Evolutionary conservation across 2,888 invertebrate species (phyloP).

Genomic region (Sthenelais limicola): DNA sequence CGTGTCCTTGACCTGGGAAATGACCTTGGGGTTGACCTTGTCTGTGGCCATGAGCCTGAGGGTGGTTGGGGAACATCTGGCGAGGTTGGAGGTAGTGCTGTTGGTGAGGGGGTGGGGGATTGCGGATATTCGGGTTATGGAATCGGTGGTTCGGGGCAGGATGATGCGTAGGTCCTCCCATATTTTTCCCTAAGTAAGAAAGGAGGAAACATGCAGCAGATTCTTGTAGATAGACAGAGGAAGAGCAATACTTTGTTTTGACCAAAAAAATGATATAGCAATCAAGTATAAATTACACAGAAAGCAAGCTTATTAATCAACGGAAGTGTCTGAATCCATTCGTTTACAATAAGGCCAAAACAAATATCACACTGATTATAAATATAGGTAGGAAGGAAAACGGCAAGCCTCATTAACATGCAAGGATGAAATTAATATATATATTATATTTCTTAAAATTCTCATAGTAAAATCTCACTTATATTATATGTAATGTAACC

Average conservation of each 20-base stretch:
- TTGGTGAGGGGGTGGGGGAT: background rate
- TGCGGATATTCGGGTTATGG: slow-evolving; percentile 3
- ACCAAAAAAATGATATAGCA: too few species aligned
- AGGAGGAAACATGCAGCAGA: background rate
- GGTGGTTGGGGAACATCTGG: slow-evolving; percentile 1
- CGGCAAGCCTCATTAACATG: too few species aligned
- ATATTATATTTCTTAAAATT: too few species aligned
- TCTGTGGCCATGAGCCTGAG: slow-evolving; percentile 20
- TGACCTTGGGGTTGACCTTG: slow-evolving; percentile 17
- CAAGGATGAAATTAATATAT: too few species aligned
- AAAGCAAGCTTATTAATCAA: too few species aligned
- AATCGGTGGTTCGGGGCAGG: background rate
- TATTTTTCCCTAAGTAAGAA: slow-evolving; percentile 2
- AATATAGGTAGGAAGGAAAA: too few species aligned
- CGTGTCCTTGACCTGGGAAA: slow-evolving; percentile 1
- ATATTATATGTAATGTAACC: too few species aligned
- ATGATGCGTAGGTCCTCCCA: slow-evolving; percentile 3
- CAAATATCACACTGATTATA: too few species aligned
- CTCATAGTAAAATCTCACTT: too few species aligned
- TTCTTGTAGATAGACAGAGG: background rate
- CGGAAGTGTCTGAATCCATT: background rate
- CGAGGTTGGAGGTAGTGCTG: background rate
- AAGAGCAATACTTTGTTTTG: too few species aligned
- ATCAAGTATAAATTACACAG: too few species aligned
- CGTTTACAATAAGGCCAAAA: too few species aligned